Conservation (phyloP, 2,797 vertebrate species). For the Hydrolagus colliei region DNA sequence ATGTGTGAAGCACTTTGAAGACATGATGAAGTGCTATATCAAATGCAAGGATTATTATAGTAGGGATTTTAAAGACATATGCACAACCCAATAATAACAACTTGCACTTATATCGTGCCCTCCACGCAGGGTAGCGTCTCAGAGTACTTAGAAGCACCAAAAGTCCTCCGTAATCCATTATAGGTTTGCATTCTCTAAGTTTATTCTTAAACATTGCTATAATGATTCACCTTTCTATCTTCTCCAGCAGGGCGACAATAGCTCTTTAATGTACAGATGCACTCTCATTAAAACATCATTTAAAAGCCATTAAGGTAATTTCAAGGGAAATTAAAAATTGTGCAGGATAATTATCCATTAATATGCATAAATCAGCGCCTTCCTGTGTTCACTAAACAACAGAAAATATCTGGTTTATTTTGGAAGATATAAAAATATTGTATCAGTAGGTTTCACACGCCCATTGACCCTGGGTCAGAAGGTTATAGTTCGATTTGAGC, state of each 20-base stretch:
- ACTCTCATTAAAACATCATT: slow-evolving; percentile 25
- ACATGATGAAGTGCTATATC: no score
- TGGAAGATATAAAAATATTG: not conserved
- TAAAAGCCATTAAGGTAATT: slow-evolving; percentile 28
- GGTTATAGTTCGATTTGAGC: no score
- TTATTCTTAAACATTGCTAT: not conserved
- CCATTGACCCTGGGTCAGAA: no score
- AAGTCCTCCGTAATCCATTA: no score
- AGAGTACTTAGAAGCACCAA: no score
- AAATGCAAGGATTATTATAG: no score
- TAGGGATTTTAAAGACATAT: no score
- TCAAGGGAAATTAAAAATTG: slow-evolving; percentile 25
- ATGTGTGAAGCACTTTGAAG: no score
- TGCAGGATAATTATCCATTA: slow-evolving; percentile 15
- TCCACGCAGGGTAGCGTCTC: no score
- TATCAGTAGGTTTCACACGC: no score
- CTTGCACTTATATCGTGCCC: no score
- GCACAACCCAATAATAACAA: no score
- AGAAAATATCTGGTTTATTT: slow-evolving; percentile 1
- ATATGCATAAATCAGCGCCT: not conserved
- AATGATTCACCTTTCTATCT: slow-evolving; percentile 17
- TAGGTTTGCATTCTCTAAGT: not conserved
- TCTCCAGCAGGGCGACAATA: not conserved
- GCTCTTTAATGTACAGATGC: slow-evolving; percentile 17
- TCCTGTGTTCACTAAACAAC: not conserved